Evolutionary conservation across 1,140 invertebrate genomes (phyloP), one percentile per base, ranked within the genome.

Genomic region (Drosophila rhopaloa): DNA sequence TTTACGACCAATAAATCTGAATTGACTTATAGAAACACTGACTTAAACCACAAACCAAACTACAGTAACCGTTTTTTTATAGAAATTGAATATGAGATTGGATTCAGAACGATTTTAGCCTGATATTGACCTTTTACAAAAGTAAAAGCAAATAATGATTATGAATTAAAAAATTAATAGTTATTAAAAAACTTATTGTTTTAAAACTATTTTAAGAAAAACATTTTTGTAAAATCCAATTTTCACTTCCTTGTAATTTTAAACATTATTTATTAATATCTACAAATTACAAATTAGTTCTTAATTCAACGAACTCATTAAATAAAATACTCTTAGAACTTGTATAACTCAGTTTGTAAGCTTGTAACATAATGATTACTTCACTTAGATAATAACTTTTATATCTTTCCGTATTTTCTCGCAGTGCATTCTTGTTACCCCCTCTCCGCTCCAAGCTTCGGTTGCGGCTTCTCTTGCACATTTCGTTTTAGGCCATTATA

Each of bases 401-500:
- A 38, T 0, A 38, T 10, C 0, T 38, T 13, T 13, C 19, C 10
- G 5, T 5, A 6, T 0, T 51, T 70, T 40, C 13, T 70, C 11
- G 10, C 24, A 29, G 65, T 68, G 65, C 13, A 66, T 4, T 43
- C 35, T 29, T 8, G 60, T 60, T 62, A 9, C 60, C 54, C 57
- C 13, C 44, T 27, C 27, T 41, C 63, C 50, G 50, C 47, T 51
- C 7, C 16, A 37, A 58, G 53, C 68, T n/a, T 38, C 53, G 14
- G 29, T 51, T 63, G 81, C 73, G 61, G 48, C 74, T 86, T 57
- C 73, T 78, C 73, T 85, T 78, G 78, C 67, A 81, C 78, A 85
- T 88, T 86, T 89, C 84, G 84, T 90, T 89, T 89, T 90, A 90
- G 83, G 77, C 80, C 83, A 81, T 88, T 88, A 89, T 83, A 89